Percentiles rank a stretch among this genome's conserved stretches.
These are phyloP conservation scores for Lutjanus campechanus DNA, from an alignment of 2,797 vertebrate genomes.

Conservation along the genomic window DNA sequence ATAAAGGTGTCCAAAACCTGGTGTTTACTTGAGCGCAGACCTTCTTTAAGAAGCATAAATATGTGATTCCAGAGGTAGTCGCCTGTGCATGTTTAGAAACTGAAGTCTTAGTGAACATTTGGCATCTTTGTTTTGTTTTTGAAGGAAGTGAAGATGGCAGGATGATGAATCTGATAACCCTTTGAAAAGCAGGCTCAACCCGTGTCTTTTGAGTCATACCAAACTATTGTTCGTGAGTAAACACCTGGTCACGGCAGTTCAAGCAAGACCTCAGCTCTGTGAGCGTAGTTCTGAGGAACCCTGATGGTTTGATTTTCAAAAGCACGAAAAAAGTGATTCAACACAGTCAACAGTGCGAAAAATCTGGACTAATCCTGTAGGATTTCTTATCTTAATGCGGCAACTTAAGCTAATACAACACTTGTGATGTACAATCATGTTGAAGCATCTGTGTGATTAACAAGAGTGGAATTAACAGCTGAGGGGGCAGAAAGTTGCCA, in stretches of 20 bases:
- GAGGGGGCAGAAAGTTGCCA: not conserved
- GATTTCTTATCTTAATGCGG: constrained; percentile 24
- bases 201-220: not conserved
- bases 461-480: constrained; percentile 19
- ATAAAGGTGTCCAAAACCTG: constrained; percentile 28
- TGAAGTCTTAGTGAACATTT: constrained; percentile 29
- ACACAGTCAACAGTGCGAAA: constrained; percentile 8
- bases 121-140: constrained; percentile 45
- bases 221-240: constrained; percentile 11
- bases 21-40: constrained; percentile 10
- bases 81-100: constrained; percentile 15
- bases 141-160: constrained; percentile 52
- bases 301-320: not conserved
- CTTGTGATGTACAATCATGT: constrained; percentile 15
- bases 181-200: constrained; percentile 3
- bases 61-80: constrained; percentile 15
- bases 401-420: constrained; percentile 23
- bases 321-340: constrained; percentile 4
- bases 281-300: constrained; percentile 4
- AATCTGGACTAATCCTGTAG: constrained; percentile 33
- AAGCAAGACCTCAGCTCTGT: not conserved
- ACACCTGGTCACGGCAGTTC: not conserved
- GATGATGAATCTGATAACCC: not conserved
- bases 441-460: constrained; percentile 28
- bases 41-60: constrained; percentile 20